Percentiles rank a stretch among this genome's conserved stretches.
Evolutionary conservation across 2,113 vertebrate genomes (phyloP).

Genomic region (Camelus dromedarius): DNA sequence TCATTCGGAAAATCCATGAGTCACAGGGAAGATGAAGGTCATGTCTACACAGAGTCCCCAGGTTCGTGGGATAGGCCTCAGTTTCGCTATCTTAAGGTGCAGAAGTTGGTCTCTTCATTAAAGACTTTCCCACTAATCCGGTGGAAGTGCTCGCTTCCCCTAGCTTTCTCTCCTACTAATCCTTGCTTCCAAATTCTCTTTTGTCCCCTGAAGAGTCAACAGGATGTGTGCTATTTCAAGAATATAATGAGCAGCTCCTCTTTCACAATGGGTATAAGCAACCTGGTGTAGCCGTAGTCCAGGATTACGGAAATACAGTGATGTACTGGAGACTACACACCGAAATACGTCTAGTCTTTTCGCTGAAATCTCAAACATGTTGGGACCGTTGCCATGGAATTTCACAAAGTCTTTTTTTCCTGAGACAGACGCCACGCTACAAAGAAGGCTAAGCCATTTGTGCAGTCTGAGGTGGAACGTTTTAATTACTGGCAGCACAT

Average conservation of each 20-base stretch:
- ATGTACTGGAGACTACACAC: not conserved
- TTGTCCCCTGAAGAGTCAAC: conserved; percentile 23
- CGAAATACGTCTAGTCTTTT: not conserved
- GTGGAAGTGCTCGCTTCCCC: not conserved
- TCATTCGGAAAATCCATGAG: not conserved
- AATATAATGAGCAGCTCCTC: not conserved
- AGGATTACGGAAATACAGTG: not conserved
- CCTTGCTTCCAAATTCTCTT: not conserved
- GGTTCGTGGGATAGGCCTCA: not conserved
- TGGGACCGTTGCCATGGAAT: conserved; percentile 59
- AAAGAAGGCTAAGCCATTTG: conserved; percentile 65
- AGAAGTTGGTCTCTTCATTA: not conserved
- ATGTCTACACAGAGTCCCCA: not conserved
- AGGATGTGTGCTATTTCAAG: conserved; percentile 35
- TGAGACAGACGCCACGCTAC: conserved; percentile 64
- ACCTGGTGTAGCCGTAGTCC: not conserved
- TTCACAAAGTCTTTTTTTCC: conserved; percentile 25
- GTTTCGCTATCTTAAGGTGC: not conserved
- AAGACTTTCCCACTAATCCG: not conserved
- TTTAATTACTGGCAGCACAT: conserved; percentile 57
- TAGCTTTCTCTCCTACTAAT: not conserved
- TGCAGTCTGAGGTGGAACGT: conserved; percentile 53
- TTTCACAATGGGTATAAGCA: not conserved
- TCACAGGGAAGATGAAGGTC: not conserved
- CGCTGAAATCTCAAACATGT: conserved; percentile 14